Evolutionary conservation across 2,888 invertebrate species (phyloP), one percentile per base, ranked within the genome.

Genomic region (Pseudococcus jackbeardsleyi): DNA sequence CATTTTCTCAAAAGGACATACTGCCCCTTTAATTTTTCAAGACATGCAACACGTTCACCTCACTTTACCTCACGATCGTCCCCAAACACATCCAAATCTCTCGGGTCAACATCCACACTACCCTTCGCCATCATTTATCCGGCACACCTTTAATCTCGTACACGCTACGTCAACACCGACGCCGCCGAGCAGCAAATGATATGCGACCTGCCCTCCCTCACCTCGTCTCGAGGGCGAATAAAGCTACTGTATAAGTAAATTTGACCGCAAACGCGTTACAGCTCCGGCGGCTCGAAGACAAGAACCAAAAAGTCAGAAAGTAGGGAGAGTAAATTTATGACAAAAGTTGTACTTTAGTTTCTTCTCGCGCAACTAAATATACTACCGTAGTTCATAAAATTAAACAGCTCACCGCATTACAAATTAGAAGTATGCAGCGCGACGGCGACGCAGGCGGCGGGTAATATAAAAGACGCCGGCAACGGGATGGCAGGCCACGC

Each of bases 401-500:
- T 86, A 86, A 86, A 86, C 68, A 86, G 86, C 77, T 86, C 86
- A 77, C 86, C 86, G 86, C 86, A 86, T 86, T 86, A 86, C 86
- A 86, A 86, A 86, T 86, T 86, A 86, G 86, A 86, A 68, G 79
- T 33, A 84, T 48, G 84, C 84, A 39, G 26, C 26, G 26, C 26
- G 26, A 33, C 26, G 26, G 26, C 26, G 26, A 33, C 26, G 26
- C 1, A 1, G 26, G 26, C 26, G 26, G 59, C 54, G 54, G 85
- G 54, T 59, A 50, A 46, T 82, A 42, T 82, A 82, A 82, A 82
- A 84, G 48, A 50, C 50, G 84, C 48, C 11, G 84, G 50, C 39
- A 48, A 33, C 19, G 12, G 50, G 17, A 48, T 5, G n/a, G 46
- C 85, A 64, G 85, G 26, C 26, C 59, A 85, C 59, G 85, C 59